Evolutionary conservation across 2,797 vertebrate species (phyloP).

Genomic region (Xenentodon cancila): DNA sequence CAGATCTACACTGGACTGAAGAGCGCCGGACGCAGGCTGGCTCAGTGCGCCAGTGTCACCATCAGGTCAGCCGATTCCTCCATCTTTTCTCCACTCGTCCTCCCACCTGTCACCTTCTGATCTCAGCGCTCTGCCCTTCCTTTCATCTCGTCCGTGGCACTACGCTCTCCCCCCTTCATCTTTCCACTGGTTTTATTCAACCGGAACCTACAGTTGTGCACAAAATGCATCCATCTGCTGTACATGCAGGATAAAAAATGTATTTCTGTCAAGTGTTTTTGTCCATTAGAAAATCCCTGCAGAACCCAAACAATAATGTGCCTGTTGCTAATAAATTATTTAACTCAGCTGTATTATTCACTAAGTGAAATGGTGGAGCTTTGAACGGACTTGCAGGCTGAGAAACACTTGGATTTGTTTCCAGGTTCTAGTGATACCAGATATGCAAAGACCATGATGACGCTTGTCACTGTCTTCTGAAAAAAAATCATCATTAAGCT

Average conservation of each 20-base stretch:
- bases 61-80: constrained; percentile 85
- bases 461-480: too few species aligned
- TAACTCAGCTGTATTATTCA: constrained; percentile 34
- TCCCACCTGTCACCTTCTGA: constrained; percentile 8
- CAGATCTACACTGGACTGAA: constrained; percentile 98
- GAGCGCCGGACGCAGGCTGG: constrained; percentile 91
- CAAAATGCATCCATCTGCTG: constrained; percentile 15
- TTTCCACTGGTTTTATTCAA: constrained; percentile 22
- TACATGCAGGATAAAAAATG: constrained; percentile 52
- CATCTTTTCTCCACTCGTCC: constrained; percentile 1
- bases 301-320: constrained; percentile 29
- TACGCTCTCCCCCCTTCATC: neutral
- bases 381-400: constrained; percentile 27
- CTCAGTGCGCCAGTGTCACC: constrained; percentile 90
- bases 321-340: constrained; percentile 54
- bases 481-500: too few species aligned
- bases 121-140: neutral
- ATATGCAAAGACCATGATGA: too few species aligned
- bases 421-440: neutral
- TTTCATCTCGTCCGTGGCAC: neutral
- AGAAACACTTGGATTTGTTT: constrained; percentile 25
- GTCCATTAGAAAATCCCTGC: constrained; percentile 34
- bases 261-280: constrained; percentile 37
- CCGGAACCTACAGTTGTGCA: constrained; percentile 16
- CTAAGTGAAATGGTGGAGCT: constrained; percentile 23